Conservation (phyloP, 2,797 vertebrate species). For the Hoplostethus atlanticus region DNA sequence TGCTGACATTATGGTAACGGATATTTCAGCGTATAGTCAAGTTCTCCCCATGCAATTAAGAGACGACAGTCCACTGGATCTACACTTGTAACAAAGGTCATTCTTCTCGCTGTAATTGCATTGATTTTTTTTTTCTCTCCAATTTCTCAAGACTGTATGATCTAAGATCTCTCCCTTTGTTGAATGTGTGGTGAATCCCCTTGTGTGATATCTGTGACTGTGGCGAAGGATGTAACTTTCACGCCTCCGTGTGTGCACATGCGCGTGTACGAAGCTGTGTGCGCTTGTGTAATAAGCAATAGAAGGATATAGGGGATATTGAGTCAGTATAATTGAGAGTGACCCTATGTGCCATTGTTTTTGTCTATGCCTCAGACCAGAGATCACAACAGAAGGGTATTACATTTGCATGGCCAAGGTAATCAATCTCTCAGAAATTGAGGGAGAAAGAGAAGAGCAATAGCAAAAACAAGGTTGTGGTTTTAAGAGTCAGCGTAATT, state of each 20-base stretch:
- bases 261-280: conserved; percentile 10
- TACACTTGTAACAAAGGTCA: conserved; percentile 66
- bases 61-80: conserved; percentile 59
- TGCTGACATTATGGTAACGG: conserved; percentile 65
- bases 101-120: conserved; percentile 68
- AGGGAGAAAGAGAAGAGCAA: conserved; percentile 25
- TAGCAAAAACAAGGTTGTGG: conserved; percentile 38
- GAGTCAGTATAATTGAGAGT: conserved; percentile 62
- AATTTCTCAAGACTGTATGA: conserved; percentile 54
- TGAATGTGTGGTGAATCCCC: conserved; percentile 62
- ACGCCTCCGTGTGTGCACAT: conserved; percentile 16
- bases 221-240: conserved; percentile 26
- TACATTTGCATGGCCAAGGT: conserved; percentile 52
- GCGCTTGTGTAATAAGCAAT: background rate
- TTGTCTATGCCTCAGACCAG: conserved; percentile 51
- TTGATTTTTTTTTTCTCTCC: conserved; percentile 59
- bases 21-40: conserved; percentile 43
- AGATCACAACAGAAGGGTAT: conserved; percentile 65
- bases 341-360: conserved; percentile 60
- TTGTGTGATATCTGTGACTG: conserved; percentile 68
- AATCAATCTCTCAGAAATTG: conserved; percentile 61
- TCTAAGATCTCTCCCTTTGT: conserved; percentile 63
- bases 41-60: conserved; percentile 48
- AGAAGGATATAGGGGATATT: conserved; percentile 39
- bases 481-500: conserved; percentile 53